Evolutionary conservation across 2,888 invertebrate genomes (phyloP).

Genomic region (Chirona hameri): DNA sequence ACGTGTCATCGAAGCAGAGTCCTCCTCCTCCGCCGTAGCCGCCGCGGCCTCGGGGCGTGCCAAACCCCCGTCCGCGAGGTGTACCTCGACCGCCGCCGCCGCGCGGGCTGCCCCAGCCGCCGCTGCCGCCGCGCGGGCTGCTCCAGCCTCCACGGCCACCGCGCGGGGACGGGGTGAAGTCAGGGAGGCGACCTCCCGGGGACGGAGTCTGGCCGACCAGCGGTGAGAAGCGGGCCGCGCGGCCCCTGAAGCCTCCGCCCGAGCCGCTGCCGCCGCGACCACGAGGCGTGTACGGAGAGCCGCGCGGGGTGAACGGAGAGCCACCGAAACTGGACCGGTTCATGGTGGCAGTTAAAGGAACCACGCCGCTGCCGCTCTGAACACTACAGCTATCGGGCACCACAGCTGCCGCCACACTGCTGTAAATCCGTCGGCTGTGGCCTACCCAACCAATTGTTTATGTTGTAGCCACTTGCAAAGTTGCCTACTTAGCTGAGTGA

Average conservation of each 20-base stretch:
- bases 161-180: neutral
- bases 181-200: neutral
- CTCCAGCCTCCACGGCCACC: neutral
- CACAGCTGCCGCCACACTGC: no score
- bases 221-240: neutral
- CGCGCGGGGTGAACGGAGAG: neutral
- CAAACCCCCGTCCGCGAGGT: neutral
- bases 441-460: no score
- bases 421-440: no score
- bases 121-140: neutral
- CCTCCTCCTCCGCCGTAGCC: neutral
- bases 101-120: neutral
- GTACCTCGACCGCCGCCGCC: neutral
- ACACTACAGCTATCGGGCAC: no score
- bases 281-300: no score
- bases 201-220: neutral
- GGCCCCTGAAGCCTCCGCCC: neutral
- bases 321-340: neutral
- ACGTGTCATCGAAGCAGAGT: neutral
- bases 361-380: no score
- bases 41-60: neutral
- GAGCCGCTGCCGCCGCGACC: no score
- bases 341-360: slow-evolving; percentile 35
- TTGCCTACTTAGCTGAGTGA: no score
- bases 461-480: no score